Percentiles rank a stretch among this genome's conserved stretches.
These are phyloP conservation scores for Acomys russatus DNA, from an alignment of 2,797 vertebrate genomes.

Conservation along the genomic window DNA sequence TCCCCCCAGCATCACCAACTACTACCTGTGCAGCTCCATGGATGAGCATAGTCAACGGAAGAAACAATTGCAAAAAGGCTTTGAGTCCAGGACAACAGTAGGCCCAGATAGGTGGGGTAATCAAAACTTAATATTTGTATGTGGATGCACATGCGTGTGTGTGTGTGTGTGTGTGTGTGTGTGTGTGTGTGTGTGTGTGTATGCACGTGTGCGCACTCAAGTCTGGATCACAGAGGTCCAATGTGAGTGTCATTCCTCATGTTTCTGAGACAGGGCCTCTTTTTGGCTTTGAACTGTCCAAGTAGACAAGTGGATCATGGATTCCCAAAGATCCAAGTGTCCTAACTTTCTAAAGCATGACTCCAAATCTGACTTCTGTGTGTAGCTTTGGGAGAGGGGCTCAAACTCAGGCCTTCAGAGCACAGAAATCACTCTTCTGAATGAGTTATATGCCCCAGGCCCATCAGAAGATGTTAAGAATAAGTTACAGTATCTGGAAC, in stretches of 20 bases:
- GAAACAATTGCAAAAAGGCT: rapidly evolving
- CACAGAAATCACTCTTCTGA: neutral
- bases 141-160: neutral
- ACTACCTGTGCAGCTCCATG: neutral
- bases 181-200: neutral
- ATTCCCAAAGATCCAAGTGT: neutral
- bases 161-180: neutral
- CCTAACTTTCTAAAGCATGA: neutral
- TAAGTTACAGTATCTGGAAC: slow-evolving; percentile 4
- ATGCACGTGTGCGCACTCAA: too few relatives aligned
- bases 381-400: neutral
- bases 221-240: neutral
- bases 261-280: neutral
- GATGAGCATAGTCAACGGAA: neutral
- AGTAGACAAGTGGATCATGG: neutral
- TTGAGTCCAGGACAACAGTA: neutral
- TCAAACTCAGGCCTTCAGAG: neutral
- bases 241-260: neutral
- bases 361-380: too few relatives aligned
- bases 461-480: neutral
- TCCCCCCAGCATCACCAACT: neutral
- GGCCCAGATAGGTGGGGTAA: neutral
- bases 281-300: neutral
- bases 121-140: neutral
- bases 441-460: neutral